phyloP scores from a whole-genome alignment of 2,113 vertebrate species.

The Helogale parvula region DNA sequence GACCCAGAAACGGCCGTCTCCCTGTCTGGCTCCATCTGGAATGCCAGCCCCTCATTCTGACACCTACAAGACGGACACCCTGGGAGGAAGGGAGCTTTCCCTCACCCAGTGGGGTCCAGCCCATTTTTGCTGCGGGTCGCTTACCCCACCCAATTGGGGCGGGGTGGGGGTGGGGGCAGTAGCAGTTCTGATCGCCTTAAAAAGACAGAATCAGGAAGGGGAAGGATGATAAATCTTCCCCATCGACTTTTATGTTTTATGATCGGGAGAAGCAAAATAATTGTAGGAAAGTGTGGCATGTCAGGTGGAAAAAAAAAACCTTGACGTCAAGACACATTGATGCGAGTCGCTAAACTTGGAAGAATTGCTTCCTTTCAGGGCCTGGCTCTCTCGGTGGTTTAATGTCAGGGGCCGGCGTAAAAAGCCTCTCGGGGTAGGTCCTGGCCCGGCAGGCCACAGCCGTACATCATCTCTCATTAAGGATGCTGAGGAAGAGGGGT shows the following conservation, averaged over 20 bases:
- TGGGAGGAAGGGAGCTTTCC: slow-evolving; percentile 14
- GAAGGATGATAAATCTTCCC: slow-evolving; percentile 37
- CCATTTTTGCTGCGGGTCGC: slow-evolving; percentile 48
- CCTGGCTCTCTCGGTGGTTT: neutral
- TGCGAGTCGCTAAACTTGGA: slow-evolving; percentile 19
- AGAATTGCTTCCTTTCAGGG: neutral
- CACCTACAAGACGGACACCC: slow-evolving; percentile 20
- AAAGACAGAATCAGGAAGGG: neutral
- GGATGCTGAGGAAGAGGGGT: neutral
- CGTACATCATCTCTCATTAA: neutral
- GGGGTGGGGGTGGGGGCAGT: neutral
- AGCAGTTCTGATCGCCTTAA: neutral
- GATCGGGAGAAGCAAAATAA: slow-evolving; percentile 11
- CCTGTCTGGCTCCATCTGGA: slow-evolving; percentile 81
- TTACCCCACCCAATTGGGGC: neutral
- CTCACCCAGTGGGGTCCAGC: slow-evolving; percentile 35
- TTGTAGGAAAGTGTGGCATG: slow-evolving; percentile 34
- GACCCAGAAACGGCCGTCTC: slow-evolving; percentile 80
- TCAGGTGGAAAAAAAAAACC: neutral
- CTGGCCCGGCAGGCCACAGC: neutral
- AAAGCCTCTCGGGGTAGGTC: neutral
- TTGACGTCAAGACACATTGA: slow-evolving; percentile 35
- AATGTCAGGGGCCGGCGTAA: neutral
- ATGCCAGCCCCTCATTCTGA: slow-evolving; percentile 65
- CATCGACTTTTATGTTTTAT: slow-evolving; percentile 23